Evolutionary conservation across 92 coral and sea anemone genomes (phyloP).

Genomic region (Epizoanthus ramosus): DNA sequence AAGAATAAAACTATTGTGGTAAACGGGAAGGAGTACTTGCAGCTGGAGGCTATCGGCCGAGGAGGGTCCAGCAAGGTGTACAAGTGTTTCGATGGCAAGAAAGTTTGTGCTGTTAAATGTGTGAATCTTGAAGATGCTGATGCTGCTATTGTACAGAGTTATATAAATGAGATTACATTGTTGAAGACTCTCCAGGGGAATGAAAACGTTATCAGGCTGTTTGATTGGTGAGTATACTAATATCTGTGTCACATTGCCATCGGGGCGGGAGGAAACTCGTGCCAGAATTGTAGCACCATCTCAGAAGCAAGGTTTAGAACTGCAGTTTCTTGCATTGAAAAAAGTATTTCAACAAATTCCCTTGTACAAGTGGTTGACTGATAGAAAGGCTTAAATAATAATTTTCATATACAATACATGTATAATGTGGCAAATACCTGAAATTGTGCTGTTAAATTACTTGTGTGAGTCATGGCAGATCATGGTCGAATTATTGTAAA

Average conservation of each 20-base stretch:
- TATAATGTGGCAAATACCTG: too few species aligned
- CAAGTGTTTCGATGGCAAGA: constrained; percentile 72
- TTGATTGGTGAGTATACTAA: constrained; percentile 86
- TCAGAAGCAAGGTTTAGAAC: too few species aligned
- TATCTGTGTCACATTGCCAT: background rate
- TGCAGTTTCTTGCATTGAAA: too few species aligned
- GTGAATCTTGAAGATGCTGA: constrained; percentile 94
- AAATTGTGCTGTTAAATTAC: too few species aligned
- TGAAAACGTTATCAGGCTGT: constrained; percentile 84
- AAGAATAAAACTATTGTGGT: constrained; percentile 63
- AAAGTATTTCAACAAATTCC: too few species aligned
- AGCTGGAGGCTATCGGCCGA: constrained; percentile 83
- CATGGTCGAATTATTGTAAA: too few species aligned
- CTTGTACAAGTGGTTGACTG: too few species aligned
- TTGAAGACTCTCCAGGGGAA: constrained; percentile 94
- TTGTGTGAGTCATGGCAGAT: too few species aligned
- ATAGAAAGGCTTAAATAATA: too few species aligned
- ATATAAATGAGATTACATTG: constrained; percentile 89
- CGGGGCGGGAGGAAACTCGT: too few species aligned
- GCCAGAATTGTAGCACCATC: too few species aligned
- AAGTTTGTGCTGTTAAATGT: constrained; percentile 84
- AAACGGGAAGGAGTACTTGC: constrained; percentile 81
- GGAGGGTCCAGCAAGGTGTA: constrained; percentile 98
- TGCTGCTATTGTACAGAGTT: constrained; percentile 81
- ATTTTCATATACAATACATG: too few species aligned